Evolutionary conservation across 2,797 vertebrate genomes (phyloP).

Genomic region (Denticeps clupeoides): DNA sequence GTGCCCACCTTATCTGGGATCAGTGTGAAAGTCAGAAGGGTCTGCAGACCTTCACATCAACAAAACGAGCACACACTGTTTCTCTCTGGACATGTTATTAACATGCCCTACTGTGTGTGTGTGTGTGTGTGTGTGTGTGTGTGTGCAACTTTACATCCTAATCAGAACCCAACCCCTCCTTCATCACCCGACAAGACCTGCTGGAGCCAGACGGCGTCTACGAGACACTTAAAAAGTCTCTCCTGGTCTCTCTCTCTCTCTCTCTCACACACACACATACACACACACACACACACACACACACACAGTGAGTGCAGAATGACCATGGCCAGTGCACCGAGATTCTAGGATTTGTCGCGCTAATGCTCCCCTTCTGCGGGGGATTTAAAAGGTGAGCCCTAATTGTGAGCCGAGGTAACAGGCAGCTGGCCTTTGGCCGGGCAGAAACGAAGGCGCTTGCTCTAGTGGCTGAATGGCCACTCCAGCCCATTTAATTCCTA

Average conservation of each 20-base stretch:
- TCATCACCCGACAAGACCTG: constrained; percentile 27
- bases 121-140: constrained; percentile 37
- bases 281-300: constrained; percentile 17
- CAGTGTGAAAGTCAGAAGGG: too few species aligned
- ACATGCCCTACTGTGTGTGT: constrained; percentile 44
- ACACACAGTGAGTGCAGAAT: constrained; percentile 20
- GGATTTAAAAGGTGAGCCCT: constrained; percentile 56
- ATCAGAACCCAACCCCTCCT: background rate
- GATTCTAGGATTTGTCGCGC: constrained; percentile 53
- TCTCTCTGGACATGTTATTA: constrained; percentile 43
- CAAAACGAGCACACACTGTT: constrained; percentile 49
- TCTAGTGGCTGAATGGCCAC: constrained; percentile 41
- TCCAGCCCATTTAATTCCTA: constrained; percentile 37
- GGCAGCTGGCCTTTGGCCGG: constrained; percentile 54
- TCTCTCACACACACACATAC: too few species aligned
- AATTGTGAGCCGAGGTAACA: constrained; percentile 48
- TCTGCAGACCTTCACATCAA: too few species aligned
- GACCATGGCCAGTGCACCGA: constrained; percentile 32
- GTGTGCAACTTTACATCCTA: constrained; percentile 16
- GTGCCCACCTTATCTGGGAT: too few species aligned
- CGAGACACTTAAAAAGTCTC: constrained; percentile 17
- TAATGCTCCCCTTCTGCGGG: constrained; percentile 55
- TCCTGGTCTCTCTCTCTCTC: too few species aligned
- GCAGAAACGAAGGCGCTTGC: constrained; percentile 39
- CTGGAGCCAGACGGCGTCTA: constrained; percentile 42